Evolutionary conservation across 2,888 invertebrate species (phyloP).

Genomic region (Drosophila macrospina): DNA sequence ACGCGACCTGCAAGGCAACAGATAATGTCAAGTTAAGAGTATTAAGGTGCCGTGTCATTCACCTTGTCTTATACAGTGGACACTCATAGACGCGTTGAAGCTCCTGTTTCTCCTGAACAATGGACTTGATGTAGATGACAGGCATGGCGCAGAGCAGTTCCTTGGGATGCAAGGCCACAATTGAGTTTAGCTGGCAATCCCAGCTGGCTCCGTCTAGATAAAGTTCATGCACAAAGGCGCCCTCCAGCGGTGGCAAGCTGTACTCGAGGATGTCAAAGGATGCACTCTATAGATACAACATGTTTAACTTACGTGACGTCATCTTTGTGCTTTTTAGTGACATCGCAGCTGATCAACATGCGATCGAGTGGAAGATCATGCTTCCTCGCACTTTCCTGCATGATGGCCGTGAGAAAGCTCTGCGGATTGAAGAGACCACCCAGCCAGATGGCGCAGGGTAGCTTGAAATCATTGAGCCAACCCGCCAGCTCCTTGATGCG

Average conservation of each 20-base stretch:
- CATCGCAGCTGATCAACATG: constrained; percentile 97
- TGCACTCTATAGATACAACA: background rate
- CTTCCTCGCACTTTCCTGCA: constrained; percentile 98
- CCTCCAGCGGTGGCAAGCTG: constrained; percentile 94
- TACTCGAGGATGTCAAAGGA: background rate
- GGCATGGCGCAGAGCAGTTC: constrained; percentile 96
- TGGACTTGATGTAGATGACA: constrained; percentile 95
- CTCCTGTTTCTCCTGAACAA: constrained; percentile 96
- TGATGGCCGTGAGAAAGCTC: constrained; percentile 98
- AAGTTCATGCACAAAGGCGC: constrained; percentile 95
- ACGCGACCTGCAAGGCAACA: constrained; percentile 87
- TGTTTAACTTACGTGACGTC: constrained; percentile 90
- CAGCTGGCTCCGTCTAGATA: constrained; percentile 98
- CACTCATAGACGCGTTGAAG: constrained; percentile 94
- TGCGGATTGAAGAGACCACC: constrained; percentile 99
- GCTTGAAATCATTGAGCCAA: constrained; percentile 93
- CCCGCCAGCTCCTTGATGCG: constrained; percentile 93
- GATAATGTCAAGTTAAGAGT: background rate
- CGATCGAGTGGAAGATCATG: constrained; percentile 98
- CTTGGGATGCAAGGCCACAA: constrained; percentile 94
- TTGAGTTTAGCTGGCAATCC: constrained; percentile 92
- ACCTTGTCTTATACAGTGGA: constrained; percentile 96
- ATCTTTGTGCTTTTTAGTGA: constrained; percentile 94
- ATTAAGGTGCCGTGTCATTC: constrained; percentile 25
- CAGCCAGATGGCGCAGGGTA: constrained; percentile 96